Percentiles rank a stretch among this genome's conserved stretches.
These are phyloP conservation scores for Drosophila prostipennis DNA, from an alignment of 2,888 invertebrate genomes.

Conservation along the genomic window DNA sequence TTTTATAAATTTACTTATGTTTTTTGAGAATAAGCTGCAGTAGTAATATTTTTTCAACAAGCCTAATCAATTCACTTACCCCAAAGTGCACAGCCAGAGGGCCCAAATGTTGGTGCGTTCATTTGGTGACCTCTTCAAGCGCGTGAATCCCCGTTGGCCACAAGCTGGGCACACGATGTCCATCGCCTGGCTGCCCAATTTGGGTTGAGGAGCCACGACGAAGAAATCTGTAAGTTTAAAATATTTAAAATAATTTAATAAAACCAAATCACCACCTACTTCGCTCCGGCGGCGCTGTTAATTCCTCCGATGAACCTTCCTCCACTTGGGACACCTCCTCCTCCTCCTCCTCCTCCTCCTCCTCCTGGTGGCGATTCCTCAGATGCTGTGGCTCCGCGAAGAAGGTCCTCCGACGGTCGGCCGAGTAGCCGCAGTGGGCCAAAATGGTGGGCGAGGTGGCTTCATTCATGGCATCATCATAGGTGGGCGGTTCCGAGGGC, in stretches of 20 bases:
- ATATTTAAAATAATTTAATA: neutral
- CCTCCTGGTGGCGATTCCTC: neutral
- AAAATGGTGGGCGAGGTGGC: neutral
- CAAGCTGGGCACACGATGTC: conserved; percentile 4
- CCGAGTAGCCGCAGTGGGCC: too few species aligned
- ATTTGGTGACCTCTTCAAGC: neutral
- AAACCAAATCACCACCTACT: neutral
- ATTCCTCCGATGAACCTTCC: neutral
- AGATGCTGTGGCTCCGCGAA: neutral
- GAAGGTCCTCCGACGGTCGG: neutral
- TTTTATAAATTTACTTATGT: too few species aligned
- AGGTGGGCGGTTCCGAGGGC: conserved; percentile 8
- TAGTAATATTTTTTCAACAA: neutral
- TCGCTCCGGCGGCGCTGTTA: neutral
- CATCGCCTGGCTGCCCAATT: neutral
- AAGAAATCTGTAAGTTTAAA: neutral
- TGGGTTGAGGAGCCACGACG: neutral
- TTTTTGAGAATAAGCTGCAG: too few species aligned
- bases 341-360: neutral
- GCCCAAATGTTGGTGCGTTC: neutral
- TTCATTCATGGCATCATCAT: neutral
- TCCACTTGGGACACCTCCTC: neutral
- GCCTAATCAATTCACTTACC: neutral
- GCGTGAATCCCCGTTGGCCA: neutral
- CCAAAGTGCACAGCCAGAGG: conserved; percentile 2